phyloP scores from a whole-genome alignment of 2,888 invertebrate species.

The Eupeodes latifasciatus region DNA sequence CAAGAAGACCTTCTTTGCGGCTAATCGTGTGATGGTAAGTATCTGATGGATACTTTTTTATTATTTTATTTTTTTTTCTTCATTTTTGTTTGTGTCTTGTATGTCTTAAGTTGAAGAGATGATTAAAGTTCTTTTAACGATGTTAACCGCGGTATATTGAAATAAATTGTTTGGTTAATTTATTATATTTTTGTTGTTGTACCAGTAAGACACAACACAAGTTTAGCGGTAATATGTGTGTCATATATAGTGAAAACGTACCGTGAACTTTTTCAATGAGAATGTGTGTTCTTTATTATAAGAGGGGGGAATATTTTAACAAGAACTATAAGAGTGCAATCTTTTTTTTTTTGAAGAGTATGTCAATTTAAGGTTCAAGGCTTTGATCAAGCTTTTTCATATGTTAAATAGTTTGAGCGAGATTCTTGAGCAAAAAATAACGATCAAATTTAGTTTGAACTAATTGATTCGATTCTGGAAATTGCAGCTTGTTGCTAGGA shows the following conservation, averaged over 20 bases:
- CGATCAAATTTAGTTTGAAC: no score
- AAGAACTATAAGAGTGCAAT: background rate
- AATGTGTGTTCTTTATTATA: background rate
- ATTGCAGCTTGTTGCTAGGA: no score
- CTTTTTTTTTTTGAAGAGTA: no score
- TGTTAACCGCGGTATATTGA: slow-evolving; percentile 55
- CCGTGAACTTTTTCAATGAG: slow-evolving; percentile 15
- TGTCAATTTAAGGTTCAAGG: slow-evolving; percentile 16
- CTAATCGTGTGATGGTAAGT: slow-evolving; percentile 73
- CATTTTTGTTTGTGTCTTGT: slow-evolving; percentile 4
- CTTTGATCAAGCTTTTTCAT: background rate
- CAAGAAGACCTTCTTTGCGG: slow-evolving; percentile 65
- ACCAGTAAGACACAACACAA: slow-evolving; percentile 13
- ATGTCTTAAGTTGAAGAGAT: slow-evolving; percentile 33
- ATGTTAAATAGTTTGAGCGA: no score
- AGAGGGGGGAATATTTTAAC: background rate
- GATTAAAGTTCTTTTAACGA: slow-evolving; percentile 59
- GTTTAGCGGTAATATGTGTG: slow-evolving; percentile 45
- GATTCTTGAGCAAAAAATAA: no score
- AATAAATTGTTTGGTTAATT: slow-evolving; percentile 58
- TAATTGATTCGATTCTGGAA: no score
- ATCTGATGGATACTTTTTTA: slow-evolving; percentile 28
- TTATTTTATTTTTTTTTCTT: slow-evolving; percentile 24
- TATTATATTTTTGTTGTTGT: slow-evolving; percentile 14
- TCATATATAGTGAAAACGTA: slow-evolving; percentile 22